Base-by-base conservation (phyloP, 2,797 vertebrate genomes). In the Xenopus petersii region DNA sequence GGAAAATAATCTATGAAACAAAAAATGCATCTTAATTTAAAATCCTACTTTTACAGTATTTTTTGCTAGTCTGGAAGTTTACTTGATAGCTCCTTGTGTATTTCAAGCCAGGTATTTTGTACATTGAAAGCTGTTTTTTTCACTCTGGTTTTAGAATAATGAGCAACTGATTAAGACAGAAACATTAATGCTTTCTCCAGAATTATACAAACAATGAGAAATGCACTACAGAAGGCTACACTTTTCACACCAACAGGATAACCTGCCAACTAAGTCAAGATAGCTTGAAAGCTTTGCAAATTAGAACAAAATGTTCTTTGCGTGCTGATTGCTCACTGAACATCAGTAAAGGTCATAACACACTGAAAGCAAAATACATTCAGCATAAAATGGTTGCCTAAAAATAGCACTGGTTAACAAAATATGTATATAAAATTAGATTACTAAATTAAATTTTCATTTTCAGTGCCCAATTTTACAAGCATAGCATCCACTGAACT, bases 281-380 rank as follows among this genome's bases (percentile, higher is more conserved):
- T 13, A 55, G 12, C 17, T 26, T 46, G 42, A 70, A 70, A 70
- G 33, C 36, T 13, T 33, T 47, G 21, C 55, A 70, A 70, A 60
- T 24, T 26, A 60, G 68, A 47, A 70, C 68, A 60, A 60, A 61
- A 70, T 70, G 68, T 70, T 70, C 55, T 48, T 46, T 30, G 26
- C 26, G 4, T 26, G 36, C 46, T 47, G 68, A 26, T 13, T 70
- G 17, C 56, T 16, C 68, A 70, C 68, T 47, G 42, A 46, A 70
- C 56, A 70, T 30, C 55, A 70, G 68, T 42, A 56, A 33, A 60
- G 11, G 56, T 60, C 10, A 56, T 59, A 36, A 48, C n/a, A 60
- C 51, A n/a, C 24, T 4, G 36, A 12, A 21, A 10, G 59, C 11
- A 69, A 58, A 69, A 54, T 30, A 55, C 8, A 55, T 10, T n/a